Conservation (phyloP, 2,888 invertebrate genomes). For the Tupiocoris notatus region DNA sequence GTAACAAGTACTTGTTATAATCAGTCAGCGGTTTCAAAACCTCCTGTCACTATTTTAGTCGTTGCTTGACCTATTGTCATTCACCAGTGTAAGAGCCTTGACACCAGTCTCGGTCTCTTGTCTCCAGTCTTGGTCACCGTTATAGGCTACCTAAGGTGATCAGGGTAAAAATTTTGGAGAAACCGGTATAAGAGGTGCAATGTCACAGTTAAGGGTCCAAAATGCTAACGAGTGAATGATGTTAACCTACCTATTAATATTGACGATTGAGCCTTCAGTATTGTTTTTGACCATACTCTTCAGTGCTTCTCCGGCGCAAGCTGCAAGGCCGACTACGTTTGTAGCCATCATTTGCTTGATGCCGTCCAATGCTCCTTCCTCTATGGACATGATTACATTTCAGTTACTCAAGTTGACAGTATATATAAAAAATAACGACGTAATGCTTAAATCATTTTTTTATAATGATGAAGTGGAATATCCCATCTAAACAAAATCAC, state of each 20-base stretch:
- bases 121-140: too few species aligned
- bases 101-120: too few species aligned
- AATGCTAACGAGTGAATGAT: too few species aligned
- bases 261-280: conserved; percentile 56
- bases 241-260: conserved; percentile 63
- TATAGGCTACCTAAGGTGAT: too few species aligned
- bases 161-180: too few species aligned
- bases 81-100: too few species aligned
- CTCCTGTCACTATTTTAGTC: too few species aligned
- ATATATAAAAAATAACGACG: not conserved
- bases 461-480: not conserved
- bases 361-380: conserved; percentile 1
- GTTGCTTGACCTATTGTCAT: too few species aligned
- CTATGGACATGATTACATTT: not conserved
- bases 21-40: too few species aligned
- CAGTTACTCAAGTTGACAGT: not conserved
- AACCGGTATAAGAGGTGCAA: too few species aligned
- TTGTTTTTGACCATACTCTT: conserved; percentile 56
- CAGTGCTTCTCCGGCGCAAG: conserved; percentile 57
- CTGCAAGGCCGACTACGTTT: conserved; percentile 61
- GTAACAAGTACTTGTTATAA: too few species aligned
- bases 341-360: conserved; percentile 53
- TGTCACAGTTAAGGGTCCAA: too few species aligned
- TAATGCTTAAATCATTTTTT: not conserved
- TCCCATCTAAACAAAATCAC: not conserved